phyloP scores from a whole-genome alignment of 2,113 vertebrate species.

The Syrmaticus mikado region DNA sequence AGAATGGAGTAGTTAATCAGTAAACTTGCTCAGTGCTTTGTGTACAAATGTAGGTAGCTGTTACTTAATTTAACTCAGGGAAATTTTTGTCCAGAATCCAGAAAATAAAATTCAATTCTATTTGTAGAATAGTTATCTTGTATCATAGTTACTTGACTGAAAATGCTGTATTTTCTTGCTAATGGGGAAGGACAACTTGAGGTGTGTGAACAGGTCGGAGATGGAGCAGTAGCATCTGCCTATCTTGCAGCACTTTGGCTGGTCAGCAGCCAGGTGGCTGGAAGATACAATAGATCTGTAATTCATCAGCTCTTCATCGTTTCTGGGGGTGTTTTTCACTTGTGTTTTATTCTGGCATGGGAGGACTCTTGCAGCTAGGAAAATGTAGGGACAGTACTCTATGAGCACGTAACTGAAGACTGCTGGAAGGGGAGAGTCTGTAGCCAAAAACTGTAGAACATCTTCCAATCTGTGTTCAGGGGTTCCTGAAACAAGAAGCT shows the following conservation, averaged over 20 bases:
- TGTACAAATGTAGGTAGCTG: not conserved
- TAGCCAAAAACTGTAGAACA: not conserved
- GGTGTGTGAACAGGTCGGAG: not conserved
- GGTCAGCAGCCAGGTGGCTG: not conserved
- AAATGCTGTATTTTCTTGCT: not conserved
- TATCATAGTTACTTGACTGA: not conserved
- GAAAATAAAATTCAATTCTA: not conserved
- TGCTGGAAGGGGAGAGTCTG: not conserved
- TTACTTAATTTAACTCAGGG: not conserved
- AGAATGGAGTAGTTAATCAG: not conserved
- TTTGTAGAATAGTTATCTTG: no score
- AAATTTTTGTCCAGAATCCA: not conserved
- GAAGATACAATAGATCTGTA: not conserved
- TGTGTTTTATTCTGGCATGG: not conserved
- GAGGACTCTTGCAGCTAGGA: not conserved
- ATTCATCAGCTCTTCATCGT: not conserved
- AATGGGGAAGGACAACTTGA: not conserved
- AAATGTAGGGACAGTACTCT: not conserved
- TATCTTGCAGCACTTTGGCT: not conserved
- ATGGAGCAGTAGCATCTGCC: not conserved
- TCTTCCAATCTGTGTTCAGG: not conserved
- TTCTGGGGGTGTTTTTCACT: not conserved
- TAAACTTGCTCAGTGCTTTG: rapidly evolving
- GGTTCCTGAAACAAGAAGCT: not conserved
- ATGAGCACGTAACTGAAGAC: not conserved